These are phyloP conservation scores for Drosophila monieri DNA, from an alignment of 2,888 invertebrate species.

Conservation along the genomic window DNA sequence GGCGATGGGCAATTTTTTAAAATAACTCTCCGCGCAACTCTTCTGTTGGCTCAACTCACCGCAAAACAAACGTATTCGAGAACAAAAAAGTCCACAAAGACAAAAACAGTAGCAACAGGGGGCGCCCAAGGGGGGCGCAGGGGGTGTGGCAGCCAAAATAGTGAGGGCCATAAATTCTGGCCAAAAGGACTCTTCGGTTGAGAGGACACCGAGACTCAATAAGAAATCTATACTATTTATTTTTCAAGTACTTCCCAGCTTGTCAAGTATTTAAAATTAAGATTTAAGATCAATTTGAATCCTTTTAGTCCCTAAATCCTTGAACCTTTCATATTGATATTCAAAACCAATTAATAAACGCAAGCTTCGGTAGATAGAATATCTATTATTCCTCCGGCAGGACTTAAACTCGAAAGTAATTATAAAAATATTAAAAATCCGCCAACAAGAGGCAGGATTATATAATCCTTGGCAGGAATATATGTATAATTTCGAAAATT, in stretches of 20 bases:
- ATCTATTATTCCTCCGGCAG: background rate
- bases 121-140: background rate
- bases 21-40: slow-evolving; percentile 20
- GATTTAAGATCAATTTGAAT: too few species aligned
- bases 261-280: too few species aligned
- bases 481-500: background rate
- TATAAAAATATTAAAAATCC: background rate
- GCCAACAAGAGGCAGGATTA: background rate
- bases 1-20: slow-evolving; percentile 62
- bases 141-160: background rate
- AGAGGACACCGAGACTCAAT: too few species aligned
- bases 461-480: too few species aligned
- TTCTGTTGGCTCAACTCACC: slow-evolving; percentile 56
- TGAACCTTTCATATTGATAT: background rate
- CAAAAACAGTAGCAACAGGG: slow-evolving; percentile 42
- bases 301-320: background rate
- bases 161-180: background rate
- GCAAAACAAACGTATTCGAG: slow-evolving; percentile 55
- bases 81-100: background rate
- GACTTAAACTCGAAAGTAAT: background rate
- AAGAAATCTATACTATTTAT: too few species aligned
- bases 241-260: too few species aligned
- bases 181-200: background rate
- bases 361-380: background rate
- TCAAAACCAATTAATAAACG: background rate